A percentile compares a stretch with the other conserved stretches of the same genome.
Conservation (phyloP, 2,797 vertebrate genomes). For the Carcharodon carcharias region DNA sequence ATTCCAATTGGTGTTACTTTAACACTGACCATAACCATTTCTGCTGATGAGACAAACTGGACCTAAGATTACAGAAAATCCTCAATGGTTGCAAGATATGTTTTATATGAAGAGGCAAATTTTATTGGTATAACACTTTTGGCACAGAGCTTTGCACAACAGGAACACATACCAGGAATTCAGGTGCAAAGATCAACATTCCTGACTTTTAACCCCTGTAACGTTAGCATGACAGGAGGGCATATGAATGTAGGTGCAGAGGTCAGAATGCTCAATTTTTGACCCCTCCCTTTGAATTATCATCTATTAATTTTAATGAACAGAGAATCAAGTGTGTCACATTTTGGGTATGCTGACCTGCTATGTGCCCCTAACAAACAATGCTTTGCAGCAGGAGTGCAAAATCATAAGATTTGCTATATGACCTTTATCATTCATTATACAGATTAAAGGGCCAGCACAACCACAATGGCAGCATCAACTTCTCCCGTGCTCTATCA, state of each 20-base stretch:
- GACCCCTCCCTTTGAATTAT: not conserved
- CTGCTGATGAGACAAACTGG: not conserved
- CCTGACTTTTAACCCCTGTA: not conserved
- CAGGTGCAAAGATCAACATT: not conserved
- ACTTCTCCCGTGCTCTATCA: not conserved
- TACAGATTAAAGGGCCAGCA: not conserved
- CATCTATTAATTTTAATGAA: not conserved
- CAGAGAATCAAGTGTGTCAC: not conserved
- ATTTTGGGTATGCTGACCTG: not conserved
- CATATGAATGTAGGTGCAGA: not conserved
- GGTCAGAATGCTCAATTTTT: not conserved
- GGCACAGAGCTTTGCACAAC: not conserved
- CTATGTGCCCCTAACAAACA: not conserved
- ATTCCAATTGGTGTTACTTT: not conserved
- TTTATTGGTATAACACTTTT: not conserved
- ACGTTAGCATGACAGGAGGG: not conserved
- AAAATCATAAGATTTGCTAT: not conserved
- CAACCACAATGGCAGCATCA: not conserved
- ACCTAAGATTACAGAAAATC: not conserved
- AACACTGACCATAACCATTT: not conserved
- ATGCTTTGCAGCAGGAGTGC: not conserved
- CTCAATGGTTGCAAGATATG: not conserved
- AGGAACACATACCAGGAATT: not conserved
- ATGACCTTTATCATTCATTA: not conserved
- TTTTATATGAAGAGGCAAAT: not conserved